A percentile compares a stretch with the other conserved stretches of the same genome.
phyloP scores from a whole-genome alignment of 2,797 vertebrate genomes.

The Selene dorsalis region DNA sequence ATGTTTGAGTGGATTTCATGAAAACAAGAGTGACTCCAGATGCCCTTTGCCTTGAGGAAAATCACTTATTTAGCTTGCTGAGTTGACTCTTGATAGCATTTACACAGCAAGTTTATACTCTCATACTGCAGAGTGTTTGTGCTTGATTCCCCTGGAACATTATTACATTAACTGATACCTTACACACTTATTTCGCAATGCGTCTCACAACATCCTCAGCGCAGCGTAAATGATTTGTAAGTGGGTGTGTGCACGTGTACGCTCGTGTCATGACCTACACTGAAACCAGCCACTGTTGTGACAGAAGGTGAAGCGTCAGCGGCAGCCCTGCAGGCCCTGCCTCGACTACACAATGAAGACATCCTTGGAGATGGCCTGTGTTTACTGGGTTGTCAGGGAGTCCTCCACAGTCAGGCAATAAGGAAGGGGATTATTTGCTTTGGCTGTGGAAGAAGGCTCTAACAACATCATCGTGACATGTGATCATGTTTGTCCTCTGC shows the following conservation, averaged over 20 bases:
- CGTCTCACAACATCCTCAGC: conserved; percentile 20
- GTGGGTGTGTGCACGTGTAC: conserved; percentile 38
- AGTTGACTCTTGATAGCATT: conserved; percentile 23
- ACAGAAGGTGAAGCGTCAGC: conserved; percentile 64
- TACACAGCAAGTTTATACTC: conserved; percentile 5
- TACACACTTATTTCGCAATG: not conserved
- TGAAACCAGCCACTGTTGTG: conserved; percentile 60
- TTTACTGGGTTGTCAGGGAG: conserved; percentile 87
- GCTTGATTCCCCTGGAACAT: conserved; percentile 13
- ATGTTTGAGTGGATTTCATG: conserved; percentile 63
- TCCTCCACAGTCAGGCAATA: conserved; percentile 78
- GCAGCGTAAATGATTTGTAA: conserved; percentile 31
- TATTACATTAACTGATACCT: not conserved
- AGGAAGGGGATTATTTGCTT: conserved; percentile 85
- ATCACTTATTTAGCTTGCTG: conserved; percentile 35
- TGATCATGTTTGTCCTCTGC: conserved; percentile 68
- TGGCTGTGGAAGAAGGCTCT: conserved; percentile 78
- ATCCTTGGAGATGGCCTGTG: conserved; percentile 85
- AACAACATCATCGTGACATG: conserved; percentile 81
- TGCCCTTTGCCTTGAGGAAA: conserved; percentile 52
- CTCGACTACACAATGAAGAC: conserved; percentile 82
- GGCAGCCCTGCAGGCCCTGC: conserved; percentile 54
- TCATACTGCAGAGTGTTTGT: not conserved
- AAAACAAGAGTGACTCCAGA: conserved; percentile 69
- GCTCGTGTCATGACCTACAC: conserved; percentile 53